phyloP scores from a whole-genome alignment of 2,888 invertebrate species.

The Onthophagus sagittarius region DNA sequence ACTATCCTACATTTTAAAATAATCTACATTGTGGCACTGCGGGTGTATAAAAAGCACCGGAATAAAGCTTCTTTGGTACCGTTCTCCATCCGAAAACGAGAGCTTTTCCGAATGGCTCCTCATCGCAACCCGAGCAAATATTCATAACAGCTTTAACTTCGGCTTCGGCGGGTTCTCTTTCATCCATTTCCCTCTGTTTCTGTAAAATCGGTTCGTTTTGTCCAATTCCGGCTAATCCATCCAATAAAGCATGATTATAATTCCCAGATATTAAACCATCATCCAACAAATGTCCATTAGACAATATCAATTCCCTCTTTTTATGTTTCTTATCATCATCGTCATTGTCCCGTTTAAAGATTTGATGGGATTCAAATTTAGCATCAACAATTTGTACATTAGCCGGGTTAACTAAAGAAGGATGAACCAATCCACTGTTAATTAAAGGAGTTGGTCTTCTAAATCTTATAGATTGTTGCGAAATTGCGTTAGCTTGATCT shows the following conservation, averaged over 20 bases:
- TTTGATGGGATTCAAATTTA: constrained; percentile 47
- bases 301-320: constrained; percentile 64
- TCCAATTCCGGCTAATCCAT: constrained; percentile 68
- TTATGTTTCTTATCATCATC: constrained; percentile 51
- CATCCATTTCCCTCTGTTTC: constrained; percentile 63
- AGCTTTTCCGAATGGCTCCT: constrained; percentile 78
- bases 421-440: constrained; percentile 42
- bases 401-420: constrained; percentile 53
- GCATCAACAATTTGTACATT: constrained; percentile 64
- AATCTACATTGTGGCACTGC: constrained; percentile 63
- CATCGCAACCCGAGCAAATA: constrained; percentile 69
- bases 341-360: constrained; percentile 47
- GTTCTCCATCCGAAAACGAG: constrained; percentile 74
- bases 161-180: constrained; percentile 77
- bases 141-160: constrained; percentile 78
- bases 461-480: constrained; percentile 24
- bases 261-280: constrained; percentile 50
- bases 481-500: constrained; percentile 34
- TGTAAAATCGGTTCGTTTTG: constrained; percentile 58
- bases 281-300: constrained; percentile 67
- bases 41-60: constrained; percentile 66
- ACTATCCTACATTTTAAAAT: constrained; percentile 46
- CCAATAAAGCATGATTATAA: constrained; percentile 54
- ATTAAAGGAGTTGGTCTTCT: constrained; percentile 31
- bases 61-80: constrained; percentile 68